Evolutionary conservation across 2,888 invertebrate genomes (phyloP), one percentile per base, ranked within the genome.

Genomic region (Polietes domitor): DNA sequence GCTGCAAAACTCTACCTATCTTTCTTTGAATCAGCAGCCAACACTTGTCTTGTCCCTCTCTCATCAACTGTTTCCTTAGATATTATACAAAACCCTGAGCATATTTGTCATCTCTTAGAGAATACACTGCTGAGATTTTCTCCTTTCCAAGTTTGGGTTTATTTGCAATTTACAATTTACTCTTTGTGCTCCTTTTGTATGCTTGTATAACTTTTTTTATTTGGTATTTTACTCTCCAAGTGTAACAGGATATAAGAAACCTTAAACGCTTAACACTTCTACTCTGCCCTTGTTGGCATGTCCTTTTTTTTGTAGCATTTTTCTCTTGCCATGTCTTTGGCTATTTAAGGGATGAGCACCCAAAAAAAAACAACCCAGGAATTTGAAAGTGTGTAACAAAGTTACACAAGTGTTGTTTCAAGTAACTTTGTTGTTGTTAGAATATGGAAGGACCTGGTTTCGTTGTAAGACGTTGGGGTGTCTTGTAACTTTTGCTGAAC

Each of bases 241-340:
- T n/a, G 50, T 83, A 83, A 73, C 76, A 79, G 79, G 82, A 41
- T 61, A 17, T 26, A 72, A 83, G 82, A 28, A 83, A 17, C 68
- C 68, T n/a, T 24, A 0, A 41, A 32, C 43, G 24, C 17, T 24
- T 15, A 43, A 61, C 68, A 68, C 21, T 68, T 68, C 12, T n/a
- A 68, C n/a, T 43, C 6, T 4, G 5, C 21, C 21, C 37, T 15
- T 2, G 19, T 2, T 6, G 58, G 26, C 5, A 55, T 55, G 24
- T 24, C 21, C 21, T 21, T 55, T 55, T 24, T 24, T n/a, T n/a
- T n/a, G n/a, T n/a, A n/a, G n/a, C n/a, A 32, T 37, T 37, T 53
- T 21, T 21, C 24, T 53, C n/a, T 19, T 21, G 53, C n/a, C 12
- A n/a, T n/a, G 47, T 47, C 6, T 37, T 37, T 37, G 32, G 37